Evolutionary conservation across 1,140 invertebrate genomes (phyloP), one percentile per base, ranked within the genome.

Genomic region (Zaprionus capensis): DNA sequence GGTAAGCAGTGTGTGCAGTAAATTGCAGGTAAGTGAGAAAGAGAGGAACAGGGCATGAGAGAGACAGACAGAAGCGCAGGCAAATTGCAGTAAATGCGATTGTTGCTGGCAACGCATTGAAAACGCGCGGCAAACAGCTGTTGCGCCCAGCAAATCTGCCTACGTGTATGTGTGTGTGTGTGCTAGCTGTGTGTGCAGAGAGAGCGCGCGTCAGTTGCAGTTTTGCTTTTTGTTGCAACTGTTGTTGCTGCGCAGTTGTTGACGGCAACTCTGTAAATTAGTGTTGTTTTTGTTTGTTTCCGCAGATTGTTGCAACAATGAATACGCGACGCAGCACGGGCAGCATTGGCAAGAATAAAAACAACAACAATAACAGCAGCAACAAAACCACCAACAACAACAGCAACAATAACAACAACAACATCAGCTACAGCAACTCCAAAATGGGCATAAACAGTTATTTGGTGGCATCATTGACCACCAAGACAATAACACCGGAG

Each of bases 51-150:
- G 2, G 28, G 28, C 7, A 9, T n/a, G 2, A 49, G 7, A 31
- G 34, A 28, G 17, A 57, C 0, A 34, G 31, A 12, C 5, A 17
- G 41, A 46, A 46, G n/a, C 20, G 11, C 34, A 31, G 6, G 24
- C 28, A 51, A 64, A 58, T 64, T 75, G 22, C 31, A 44, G 57
- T 51, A 71, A 75, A 51, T 46, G 62, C 44, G 61, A 58, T 62
- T 70, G 49, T 71, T 75, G 67, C 67, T 75, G 72, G 24, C 59
- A 46, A 12, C 51, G 24, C 63, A 56, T 5, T 11, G 53, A 74
- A 77, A 77, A 58, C 53, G 71, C 72, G 71, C 62, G 31, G 31
- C 53, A 82, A 82, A 74, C 82, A 87, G 82, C 82, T 87, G 82
- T 82, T 80, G 80, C 69, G 58, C 67, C 46, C 68, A 14, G 5